Evolutionary conservation across 2,113 vertebrate species (phyloP), one percentile per base, ranked within the genome.

Genomic region (Deroptyus accipitrinus): DNA sequence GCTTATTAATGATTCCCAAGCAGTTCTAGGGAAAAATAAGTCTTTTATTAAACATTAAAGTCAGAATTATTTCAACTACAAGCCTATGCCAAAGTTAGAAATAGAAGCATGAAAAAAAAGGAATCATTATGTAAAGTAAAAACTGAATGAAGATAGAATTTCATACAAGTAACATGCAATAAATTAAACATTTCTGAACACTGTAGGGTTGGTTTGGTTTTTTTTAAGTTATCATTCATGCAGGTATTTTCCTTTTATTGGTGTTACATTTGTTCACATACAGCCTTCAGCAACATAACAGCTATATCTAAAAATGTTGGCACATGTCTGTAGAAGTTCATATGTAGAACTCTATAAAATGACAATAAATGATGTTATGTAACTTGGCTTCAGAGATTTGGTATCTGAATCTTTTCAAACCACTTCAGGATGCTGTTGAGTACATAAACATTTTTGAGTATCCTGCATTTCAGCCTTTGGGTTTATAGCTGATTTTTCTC

Each of bases 21-120:
- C 41, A 49, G 8, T 83, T 86, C 28, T 35, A 12, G 13, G 35
- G 6, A 39, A 90, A 88, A 92, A 90, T 74, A 57, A 31, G 6
- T 73, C 4, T 73, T 92, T 62, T 94, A 90, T 90, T 88, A 94
- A 92, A 85, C 10, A 85, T 87, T 87, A 87, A 79, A 93, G 79
- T 70, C 33, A 74, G 41, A 63, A 84, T 76, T 88, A 69, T 92
- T 77, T 92, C 35, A 90, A 75, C 44, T 85, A 48, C 13, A 79
- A 76, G 7, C 3, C 27, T 78, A 41, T 51, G n/a, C 14, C 0
- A 30, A 54, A 6, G 4, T 70, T 77, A 70, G 64, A 94, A 95
- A 90, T 31, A 92, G 30, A 93, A 83, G 11, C 18, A 63, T 83
- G 59, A 77, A 94, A 92, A 28, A 67, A 92, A 86, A 72, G 6